Evolutionary conservation across 2,113 vertebrate genomes (phyloP).

Genomic region (Saguinus midas): DNA sequence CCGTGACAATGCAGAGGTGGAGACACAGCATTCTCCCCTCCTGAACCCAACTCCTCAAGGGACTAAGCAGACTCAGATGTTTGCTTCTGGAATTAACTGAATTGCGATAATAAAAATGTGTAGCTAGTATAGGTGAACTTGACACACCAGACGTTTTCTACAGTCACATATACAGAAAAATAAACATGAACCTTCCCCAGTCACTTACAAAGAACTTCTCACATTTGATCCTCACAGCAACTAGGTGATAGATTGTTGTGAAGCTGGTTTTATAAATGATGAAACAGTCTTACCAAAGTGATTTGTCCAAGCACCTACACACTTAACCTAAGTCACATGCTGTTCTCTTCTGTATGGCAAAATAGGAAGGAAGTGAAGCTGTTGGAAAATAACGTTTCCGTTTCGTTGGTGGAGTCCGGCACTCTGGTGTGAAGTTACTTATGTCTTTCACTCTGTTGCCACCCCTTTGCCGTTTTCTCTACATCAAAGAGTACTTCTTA

Average conservation of each 20-base stretch:
- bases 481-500: not conserved
- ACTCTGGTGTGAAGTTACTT: not conserved
- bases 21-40: not conserved
- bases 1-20: not conserved
- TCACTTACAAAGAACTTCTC: not conserved
- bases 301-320: not conserved
- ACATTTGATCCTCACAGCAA: not conserved
- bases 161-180: slow-evolving; percentile 49
- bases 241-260: not conserved
- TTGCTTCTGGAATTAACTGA: slow-evolving; percentile 53
- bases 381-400: not conserved
- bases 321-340: not conserved
- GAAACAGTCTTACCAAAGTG: not conserved
- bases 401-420: not conserved
- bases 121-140: slow-evolving; percentile 22
- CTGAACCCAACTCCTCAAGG: not conserved
- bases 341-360: not conserved
- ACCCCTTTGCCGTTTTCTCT: not conserved
- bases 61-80: not conserved
- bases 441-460: not conserved
- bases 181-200: not conserved
- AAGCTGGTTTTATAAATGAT: not conserved
- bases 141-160: not conserved
- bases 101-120: slow-evolving; percentile 51
- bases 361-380: not conserved